These are phyloP conservation scores for Nesoenas mayeri DNA, from an alignment of 2,113 vertebrate species.

Conservation along the genomic window DNA sequence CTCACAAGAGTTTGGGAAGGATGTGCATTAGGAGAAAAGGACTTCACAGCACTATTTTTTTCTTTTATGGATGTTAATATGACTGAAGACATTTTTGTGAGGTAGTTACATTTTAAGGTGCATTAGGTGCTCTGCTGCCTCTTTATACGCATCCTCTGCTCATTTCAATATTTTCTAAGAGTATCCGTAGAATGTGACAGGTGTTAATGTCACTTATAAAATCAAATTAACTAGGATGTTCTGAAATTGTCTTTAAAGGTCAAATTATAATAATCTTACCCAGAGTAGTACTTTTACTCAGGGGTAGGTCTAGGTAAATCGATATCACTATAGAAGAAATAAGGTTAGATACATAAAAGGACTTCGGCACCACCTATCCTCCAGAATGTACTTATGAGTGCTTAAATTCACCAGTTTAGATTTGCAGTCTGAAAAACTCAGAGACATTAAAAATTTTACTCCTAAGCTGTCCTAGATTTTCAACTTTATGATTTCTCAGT, in stretches of 20 bases:
- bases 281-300: slow-evolving; percentile 19
- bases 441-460: background rate
- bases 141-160: background rate
- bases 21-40: background rate
- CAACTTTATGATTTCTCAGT: background rate
- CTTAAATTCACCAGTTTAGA: background rate
- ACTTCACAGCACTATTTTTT: background rate
- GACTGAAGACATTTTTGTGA: slow-evolving; percentile 38
- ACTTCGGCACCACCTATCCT: background rate
- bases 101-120: slow-evolving; percentile 26
- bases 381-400: background rate
- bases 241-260: slow-evolving; percentile 64
- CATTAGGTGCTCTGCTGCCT: slow-evolving; percentile 26
- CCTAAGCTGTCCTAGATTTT: background rate
- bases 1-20: background rate
- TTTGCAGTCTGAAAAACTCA: background rate
- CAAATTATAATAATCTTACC: slow-evolving; percentile 49
- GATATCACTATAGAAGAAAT: slow-evolving; percentile 19
- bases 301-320: slow-evolving; percentile 22
- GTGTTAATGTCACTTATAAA: slow-evolving; percentile 44
- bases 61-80: slow-evolving; percentile 26
- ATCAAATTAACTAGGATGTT: slow-evolving; percentile 48
- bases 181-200: background rate
- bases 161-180: slow-evolving; percentile 54
- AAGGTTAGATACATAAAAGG: slow-evolving; percentile 41